Evolutionary conservation across 1,140 invertebrate species (phyloP), one percentile per base, ranked within the genome.

Genomic region (Bombus haemorrhoidalis): DNA sequence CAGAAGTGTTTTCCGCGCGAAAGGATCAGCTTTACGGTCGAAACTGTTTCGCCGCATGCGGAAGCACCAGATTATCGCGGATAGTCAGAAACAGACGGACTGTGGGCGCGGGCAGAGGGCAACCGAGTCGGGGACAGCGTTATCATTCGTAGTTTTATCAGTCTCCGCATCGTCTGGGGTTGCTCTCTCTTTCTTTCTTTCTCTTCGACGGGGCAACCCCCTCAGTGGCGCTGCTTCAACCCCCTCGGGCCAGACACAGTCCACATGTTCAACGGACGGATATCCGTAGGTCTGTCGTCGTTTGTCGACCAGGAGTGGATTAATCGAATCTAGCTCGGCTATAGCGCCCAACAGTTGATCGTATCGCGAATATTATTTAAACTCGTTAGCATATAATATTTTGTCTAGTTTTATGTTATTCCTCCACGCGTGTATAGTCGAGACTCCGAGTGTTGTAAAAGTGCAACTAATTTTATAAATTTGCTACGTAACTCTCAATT

Each of bases 141-240:
- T 93, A 93, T 93, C 93, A 87, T 87, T 91, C 86, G 84, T 66
- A 87, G 86, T 87, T 86, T 89, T 93, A 93, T 93, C 92, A 86
- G 88, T 85, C 87, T 87, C 87, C 82, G 89, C 87, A 93, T 93
- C 92, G 92, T 93, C 92, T 92, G 92, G 90, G 90, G 86, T 88
- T 86, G 87, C 72, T 83, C 73, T 79, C 83, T 73, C 86, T 72
- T 53, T 81, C 81, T 81, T 83, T 71, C 74, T 79, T 41, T 66
- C 72, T 83, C 75, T 85, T 81, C 72, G 87, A 80, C 37, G 73
- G 84, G 43, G 75, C 78, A 68, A 90, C 79, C 85, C 78, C 77
- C 81, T 68, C 37, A 22, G 18, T 53, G 18, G 1, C 53, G 74
- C 57, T 71, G 76, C 69, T 66, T 37, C 87, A 86, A 75, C 88